Evolutionary conservation across 1,140 invertebrate genomes (phyloP), one percentile per base, ranked within the genome.

Genomic region (Hyphantria cunea): DNA sequence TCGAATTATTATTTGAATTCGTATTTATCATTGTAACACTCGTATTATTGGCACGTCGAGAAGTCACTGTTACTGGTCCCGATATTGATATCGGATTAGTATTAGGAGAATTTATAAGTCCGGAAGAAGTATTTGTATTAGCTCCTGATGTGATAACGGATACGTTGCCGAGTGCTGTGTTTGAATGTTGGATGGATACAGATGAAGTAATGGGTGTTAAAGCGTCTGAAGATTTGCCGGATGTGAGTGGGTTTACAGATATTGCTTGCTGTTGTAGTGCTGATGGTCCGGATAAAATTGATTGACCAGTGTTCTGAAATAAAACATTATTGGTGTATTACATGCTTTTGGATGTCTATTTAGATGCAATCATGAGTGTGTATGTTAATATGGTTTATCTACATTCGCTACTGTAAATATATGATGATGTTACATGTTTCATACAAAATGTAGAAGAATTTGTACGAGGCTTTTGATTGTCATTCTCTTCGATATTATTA

Each of bases 21-120:
- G 93, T 86, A 76, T 94, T 95, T 48, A 95, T 92, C 71, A 95
- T 91, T 2, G 94, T 95, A 1, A 95, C 93, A 72, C 93, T 95
- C 9, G 94, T 95, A 80, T 95, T 95, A 75, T 94, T 94, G 31
- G 91, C 92, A 53, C 93, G 88, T 6, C 94, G 91, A 32, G 94
- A 92, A 60, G 93, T 93, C 65, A 94, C 94, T 5, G 93, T 94
- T 9, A 92, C 92, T 0, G 93, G 93, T 0, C 93, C 93, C 9
- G 92, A 92, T 1, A 93, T 74, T 37, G 89, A 90, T 0, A 92
- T 82, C 11, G 91, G 84, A 59, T 89, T 91, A 14, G 70, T 64
- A 25, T 25, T 25, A 0, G 78, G 53, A 10, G 59, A 70, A n/a
- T 80, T 70, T 50, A 76, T 74, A 3, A 80, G 76, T 37, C 76